Base-by-base conservation (phyloP, 2,888 invertebrate species). In the Pharmacophagus antenor region DNA sequence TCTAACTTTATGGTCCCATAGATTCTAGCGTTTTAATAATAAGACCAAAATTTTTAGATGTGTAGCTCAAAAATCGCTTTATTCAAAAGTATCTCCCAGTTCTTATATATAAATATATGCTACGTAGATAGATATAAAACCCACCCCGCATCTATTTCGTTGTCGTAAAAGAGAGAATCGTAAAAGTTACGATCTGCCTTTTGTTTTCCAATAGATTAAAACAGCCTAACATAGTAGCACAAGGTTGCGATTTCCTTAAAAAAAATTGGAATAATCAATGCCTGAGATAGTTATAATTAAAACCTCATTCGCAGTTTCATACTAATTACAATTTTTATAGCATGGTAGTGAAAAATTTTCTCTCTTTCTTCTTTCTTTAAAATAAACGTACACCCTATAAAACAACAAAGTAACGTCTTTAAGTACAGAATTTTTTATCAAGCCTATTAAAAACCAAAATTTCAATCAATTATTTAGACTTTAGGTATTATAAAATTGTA, bases 111-210 rank as follows among this genome's bases (percentile, higher is more conserved):
- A 59, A 58, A 58, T 44, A 25, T 20, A 8, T 22, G 27, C 42
- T 41, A 42, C 49, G 20, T 59, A 59, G 7, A 49, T 42, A 54
- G 18, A 50, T 54, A 50, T 54, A 59, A 59, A 59, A 55, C 59
- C 60, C 37, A 31, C 42, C 31, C 44, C 50, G 60, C 55, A 60
- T 60, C 55, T 55, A 55, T 59, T 49, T 51, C 55, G 46, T 51
- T 21, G 51, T 37, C 50, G 44, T 60, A 60, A 60, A 60, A 60
- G 55, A 55, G 46, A 23, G n/a, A 37, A 27, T 60, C 60, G 46
- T 60, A 60, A 60, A 60, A 55, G 54, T 60, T 60, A 60, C 60
- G 60, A 60, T 44, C 59, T 31, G 27, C 25, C 60, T 51, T 60
- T 60, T 60, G 60, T 54, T 51, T 23, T 46, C 37, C 50, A 21